phyloP scores from a whole-genome alignment of 2,888 invertebrate genomes.

The Epirrita christyi region DNA sequence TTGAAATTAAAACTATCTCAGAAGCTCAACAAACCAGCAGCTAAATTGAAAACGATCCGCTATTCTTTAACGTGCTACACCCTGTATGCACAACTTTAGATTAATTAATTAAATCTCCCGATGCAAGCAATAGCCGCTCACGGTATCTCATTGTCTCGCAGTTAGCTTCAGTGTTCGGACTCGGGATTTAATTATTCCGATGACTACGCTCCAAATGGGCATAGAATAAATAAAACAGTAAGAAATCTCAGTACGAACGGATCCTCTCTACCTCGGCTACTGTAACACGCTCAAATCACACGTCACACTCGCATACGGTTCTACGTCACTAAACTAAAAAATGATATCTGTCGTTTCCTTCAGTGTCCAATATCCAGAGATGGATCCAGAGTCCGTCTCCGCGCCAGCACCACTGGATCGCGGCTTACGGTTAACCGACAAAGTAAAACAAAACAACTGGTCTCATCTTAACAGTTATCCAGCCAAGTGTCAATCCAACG shows the following conservation, averaged over 20 bases:
- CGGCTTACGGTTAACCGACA: too few species aligned
- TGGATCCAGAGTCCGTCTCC: too few species aligned
- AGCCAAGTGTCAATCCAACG: too few species aligned
- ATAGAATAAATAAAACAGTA: slow-evolving; percentile 8
- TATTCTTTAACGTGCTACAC: slow-evolving; percentile 17
- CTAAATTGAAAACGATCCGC: slow-evolving; percentile 18
- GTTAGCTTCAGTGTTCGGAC: slow-evolving; percentile 22
- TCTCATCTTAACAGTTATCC: too few species aligned
- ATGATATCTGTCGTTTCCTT: too few species aligned
- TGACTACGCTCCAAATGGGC: slow-evolving; percentile 21
- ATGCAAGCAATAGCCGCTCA: slow-evolving; percentile 28
- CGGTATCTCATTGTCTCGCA: slow-evolving; percentile 29
- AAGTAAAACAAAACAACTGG: too few species aligned
- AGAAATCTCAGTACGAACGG: neutral
- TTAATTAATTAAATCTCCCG: slow-evolving; percentile 32
- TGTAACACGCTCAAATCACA: too few species aligned
- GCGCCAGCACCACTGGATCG: too few species aligned
- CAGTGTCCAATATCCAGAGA: too few species aligned
- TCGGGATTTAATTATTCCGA: slow-evolving; percentile 26
- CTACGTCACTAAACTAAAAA: too few species aligned
- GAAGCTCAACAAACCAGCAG: slow-evolving; percentile 10
- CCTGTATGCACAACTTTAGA: slow-evolving; percentile 30
- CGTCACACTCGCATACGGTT: too few species aligned
- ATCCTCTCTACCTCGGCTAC: neutral
- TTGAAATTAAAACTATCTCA: neutral